These are phyloP conservation scores for Pygoscelis antarcticus DNA, from an alignment of 2,113 vertebrate species.

Conservation along the genomic window DNA sequence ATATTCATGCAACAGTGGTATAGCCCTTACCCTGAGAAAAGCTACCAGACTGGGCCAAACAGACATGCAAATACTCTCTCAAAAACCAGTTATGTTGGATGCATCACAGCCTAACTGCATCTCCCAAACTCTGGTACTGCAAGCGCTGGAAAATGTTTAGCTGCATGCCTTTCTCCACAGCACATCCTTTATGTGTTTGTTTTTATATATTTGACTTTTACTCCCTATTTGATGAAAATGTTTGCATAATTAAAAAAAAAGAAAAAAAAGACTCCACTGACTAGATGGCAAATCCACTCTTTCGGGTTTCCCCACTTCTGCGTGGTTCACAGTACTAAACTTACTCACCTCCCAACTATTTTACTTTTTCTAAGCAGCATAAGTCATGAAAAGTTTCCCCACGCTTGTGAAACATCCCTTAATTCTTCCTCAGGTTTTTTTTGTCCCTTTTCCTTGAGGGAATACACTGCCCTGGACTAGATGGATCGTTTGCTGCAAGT, in stretches of 20 bases:
- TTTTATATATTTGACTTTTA: neutral
- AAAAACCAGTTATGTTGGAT: neutral
- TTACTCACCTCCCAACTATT: neutral
- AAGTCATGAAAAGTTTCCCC: neutral
- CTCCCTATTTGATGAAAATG: neutral
- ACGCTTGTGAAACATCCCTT: neutral
- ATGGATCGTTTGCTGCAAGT: neutral
- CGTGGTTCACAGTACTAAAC: neutral
- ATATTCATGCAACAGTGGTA: neutral
- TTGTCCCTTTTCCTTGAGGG: neutral
- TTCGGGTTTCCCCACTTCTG: neutral
- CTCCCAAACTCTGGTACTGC: neutral
- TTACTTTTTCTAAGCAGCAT: fast-evolving
- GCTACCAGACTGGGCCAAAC: neutral
- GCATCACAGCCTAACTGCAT: neutral
- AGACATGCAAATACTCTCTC: neutral
- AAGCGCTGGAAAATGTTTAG: neutral
- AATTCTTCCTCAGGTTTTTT: neutral
- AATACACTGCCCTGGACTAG: neutral
- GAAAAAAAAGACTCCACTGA: too few species aligned
- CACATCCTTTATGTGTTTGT: neutral
- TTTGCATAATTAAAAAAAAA: neutral
- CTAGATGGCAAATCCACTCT: neutral
- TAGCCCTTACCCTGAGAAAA: neutral
- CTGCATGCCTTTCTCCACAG: neutral